These are phyloP conservation scores for Astyanax mexicanus DNA, from an alignment of 2,797 vertebrate genomes.

Conservation along the genomic window DNA sequence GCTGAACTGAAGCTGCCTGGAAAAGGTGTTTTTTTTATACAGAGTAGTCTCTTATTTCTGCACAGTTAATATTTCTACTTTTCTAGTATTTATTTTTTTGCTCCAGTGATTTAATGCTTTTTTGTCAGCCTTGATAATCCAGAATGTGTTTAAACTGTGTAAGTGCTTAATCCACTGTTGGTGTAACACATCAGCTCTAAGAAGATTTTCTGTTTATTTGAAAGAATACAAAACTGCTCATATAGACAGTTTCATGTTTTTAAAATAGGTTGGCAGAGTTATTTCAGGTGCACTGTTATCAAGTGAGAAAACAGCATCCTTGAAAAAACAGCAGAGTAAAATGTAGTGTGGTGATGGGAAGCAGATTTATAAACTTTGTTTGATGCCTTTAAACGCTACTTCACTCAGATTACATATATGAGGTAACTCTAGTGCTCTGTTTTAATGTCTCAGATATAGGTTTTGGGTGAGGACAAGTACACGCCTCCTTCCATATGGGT, in stretches of 20 bases:
- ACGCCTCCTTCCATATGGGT: no score
- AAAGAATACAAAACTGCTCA: neutral
- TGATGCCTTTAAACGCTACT: no score
- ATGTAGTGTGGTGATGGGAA: no score
- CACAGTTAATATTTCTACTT: neutral
- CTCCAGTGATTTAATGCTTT: neutral
- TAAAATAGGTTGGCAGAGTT: no score
- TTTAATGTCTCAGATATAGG: no score
- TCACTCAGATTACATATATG: no score
- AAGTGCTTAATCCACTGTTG: conserved; percentile 1
- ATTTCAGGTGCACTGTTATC: no score
- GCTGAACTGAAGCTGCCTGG: neutral
- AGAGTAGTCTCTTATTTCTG: neutral
- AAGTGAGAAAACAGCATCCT: no score
- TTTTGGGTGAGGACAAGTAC: no score
- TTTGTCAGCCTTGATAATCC: conserved; percentile 1
- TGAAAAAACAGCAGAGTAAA: no score
- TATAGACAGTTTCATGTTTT: neutral
- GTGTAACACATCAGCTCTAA: conserved; percentile 8
- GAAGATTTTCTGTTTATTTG: neutral
- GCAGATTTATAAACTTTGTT: no score
- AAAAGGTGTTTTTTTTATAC: neutral
- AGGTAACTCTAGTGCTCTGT: no score
- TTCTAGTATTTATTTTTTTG: conserved; percentile 1
- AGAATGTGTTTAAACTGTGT: neutral